Evolutionary conservation across 2,113 vertebrate genomes (phyloP), one percentile per base, ranked within the genome.

Genomic region (Ophiodon elongatus): DNA sequence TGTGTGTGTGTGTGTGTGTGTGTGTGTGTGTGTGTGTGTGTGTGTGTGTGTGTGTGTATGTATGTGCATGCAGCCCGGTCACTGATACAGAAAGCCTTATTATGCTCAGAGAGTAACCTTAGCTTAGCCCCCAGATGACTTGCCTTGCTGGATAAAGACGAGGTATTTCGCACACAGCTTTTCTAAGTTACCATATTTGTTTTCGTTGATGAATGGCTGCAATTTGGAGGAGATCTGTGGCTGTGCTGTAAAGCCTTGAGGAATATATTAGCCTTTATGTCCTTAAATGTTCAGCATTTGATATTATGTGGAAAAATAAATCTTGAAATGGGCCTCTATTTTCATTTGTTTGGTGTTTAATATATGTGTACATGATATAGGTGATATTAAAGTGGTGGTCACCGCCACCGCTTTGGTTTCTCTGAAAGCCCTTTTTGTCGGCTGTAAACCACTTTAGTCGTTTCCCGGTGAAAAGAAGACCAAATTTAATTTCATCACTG

Each of bases 401-500:
- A n/a, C n/a, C n/a, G n/a, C n/a, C 66, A 23, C 41, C 14, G 39
- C 73, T 82, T 56, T 56, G 8, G 45, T 68, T 63, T 77, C 57
- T 35, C 39, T 17, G 9, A 25, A 88, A 10, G 0, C 39, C 7
- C 70, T 79, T 74, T 82, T 47, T 54, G 39, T 68, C 0, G 54
- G 19, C 66, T 68, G 4, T 59, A 76, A 70, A 25, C 31, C 73
- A 76, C 81, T 88, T 67, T 13, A 74, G 57, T 71, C 43, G 66
- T 78, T 85, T 79, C 62, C 21, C 76, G 47, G 45, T 50, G 75
- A 88, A 79, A 88, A 75, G 67, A 66, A 73, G 39, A 71, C 54
- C 27, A 78, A 37, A 78, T 81, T 84, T 81, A 83, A 87, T 89
- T 88, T 89, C 52, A 74, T 84, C 91, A 76, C 63, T 65, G 64